Conservation (phyloP, 2,113 vertebrate genomes). For the Ia io region DNA sequence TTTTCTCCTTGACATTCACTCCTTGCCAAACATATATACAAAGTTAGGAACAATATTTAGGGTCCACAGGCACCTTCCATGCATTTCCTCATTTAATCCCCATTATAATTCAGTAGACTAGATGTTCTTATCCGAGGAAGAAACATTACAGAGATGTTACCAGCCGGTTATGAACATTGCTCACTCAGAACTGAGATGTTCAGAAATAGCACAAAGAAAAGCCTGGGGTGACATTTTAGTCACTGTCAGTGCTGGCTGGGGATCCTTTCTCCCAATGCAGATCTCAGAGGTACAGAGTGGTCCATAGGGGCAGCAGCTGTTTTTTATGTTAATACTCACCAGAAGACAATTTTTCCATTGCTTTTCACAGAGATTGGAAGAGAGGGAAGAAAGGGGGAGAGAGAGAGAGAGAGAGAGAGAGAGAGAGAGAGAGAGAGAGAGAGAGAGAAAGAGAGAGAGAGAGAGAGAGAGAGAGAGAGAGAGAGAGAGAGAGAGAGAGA, state of each 20-base stretch:
- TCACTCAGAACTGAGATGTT: background rate
- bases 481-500: no score
- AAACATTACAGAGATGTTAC: background rate
- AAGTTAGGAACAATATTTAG: background rate
- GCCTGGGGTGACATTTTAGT: background rate
- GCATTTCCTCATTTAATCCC: background rate
- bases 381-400: no score
- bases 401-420: no score
- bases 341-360: no score
- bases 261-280: background rate
- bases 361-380: no score
- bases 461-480: no score
- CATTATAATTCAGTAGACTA: background rate
- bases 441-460: no score
- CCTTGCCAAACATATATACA: background rate
- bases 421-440: no score
- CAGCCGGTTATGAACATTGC: background rate
- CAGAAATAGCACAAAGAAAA: background rate
- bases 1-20: background rate
- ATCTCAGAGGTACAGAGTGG: background rate
- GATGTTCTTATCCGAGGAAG: background rate
- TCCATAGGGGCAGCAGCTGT: background rate
- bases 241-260: no score
- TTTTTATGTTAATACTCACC: no score
- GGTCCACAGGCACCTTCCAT: background rate